Evolutionary conservation across 2,113 vertebrate species (phyloP), one percentile per base, ranked within the genome.

Genomic region (Leptosomus discolor): DNA sequence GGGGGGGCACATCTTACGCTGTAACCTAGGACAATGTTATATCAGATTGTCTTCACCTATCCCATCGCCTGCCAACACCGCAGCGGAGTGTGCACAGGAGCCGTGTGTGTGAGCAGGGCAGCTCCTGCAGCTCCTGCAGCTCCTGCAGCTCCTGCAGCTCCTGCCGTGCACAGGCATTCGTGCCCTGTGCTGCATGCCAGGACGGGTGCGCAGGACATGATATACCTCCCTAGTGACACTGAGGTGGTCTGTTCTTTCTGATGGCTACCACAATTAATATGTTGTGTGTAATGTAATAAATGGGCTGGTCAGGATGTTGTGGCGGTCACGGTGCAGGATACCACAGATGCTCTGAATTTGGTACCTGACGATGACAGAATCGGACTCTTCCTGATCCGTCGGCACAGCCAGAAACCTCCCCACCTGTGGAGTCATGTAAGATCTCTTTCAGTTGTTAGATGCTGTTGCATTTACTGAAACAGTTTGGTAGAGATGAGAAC

Each of bases 11-110:
- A n/a, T n/a, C n/a, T n/a, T n/a, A n/a, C n/a, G n/a, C n/a, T n/a
- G n/a, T n/a, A n/a, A n/a, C n/a, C n/a, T n/a, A n/a, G n/a, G n/a
- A n/a, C n/a, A n/a, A n/a, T n/a, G n/a, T n/a, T n/a, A 1, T 23
- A 67, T 32, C 14, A n/a, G 29, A 24, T 58, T 65, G 27, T 15
- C 43, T 37, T 88, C 29, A n/a, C 53, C 24, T 48, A 9, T 36
- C 20, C 12, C 32, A 12, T 13, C n/a, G n/a, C 1, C 2, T 45
- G 41, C 53, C 24, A n/a, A n/a, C 1, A 2, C 4, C 0, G 0
- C 36, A 32, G 70, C 2, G 3, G 29, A 61, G 46, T 0, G 1
- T 22, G 37, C 24, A 4, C 30, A 29, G 36, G 22, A 54, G 53
- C 3, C 1, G 8, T 0, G 1, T 1, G 5, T 37, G 51, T 14